These are phyloP conservation scores for Yponomeuta sedellus DNA, from an alignment of 2,888 invertebrate species.

Conservation along the genomic window DNA sequence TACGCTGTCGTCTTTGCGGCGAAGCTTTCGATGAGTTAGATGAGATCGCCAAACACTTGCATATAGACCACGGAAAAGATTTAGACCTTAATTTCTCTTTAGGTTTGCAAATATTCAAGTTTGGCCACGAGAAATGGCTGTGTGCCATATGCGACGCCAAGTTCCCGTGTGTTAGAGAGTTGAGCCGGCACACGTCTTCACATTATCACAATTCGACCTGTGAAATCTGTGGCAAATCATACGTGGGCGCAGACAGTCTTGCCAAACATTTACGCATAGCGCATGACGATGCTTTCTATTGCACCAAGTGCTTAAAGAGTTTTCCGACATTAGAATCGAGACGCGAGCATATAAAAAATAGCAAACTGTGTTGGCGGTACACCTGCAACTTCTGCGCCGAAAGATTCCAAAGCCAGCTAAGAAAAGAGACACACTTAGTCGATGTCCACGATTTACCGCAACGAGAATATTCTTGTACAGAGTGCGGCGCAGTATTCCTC, in stretches of 20 bases:
- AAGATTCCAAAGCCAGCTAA: slow-evolving; percentile 32
- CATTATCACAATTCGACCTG: slow-evolving; percentile 25
- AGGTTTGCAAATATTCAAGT: slow-evolving; percentile 18
- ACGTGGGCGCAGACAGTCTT: slow-evolving; percentile 7
- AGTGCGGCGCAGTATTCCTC: slow-evolving; percentile 14
- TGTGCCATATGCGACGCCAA: slow-evolving; percentile 17
- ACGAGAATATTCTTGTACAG: slow-evolving; percentile 7
- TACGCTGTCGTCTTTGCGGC: slow-evolving; percentile 43
- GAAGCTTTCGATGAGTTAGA: slow-evolving; percentile 31
- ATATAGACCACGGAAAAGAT: slow-evolving; percentile 27
- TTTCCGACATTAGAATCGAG: not conserved
- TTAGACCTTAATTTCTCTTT: not conserved
- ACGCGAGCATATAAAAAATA: slow-evolving; percentile 31
- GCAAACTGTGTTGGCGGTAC: slow-evolving; percentile 42
- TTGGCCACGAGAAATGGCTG: slow-evolving; percentile 5
- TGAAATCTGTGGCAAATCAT: slow-evolving; percentile 26
- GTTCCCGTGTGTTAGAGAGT: slow-evolving; percentile 20
- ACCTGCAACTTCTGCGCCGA: slow-evolving; percentile 43
- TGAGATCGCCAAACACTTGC: slow-evolving; percentile 37
- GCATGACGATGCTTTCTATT: not conserved
- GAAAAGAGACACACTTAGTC: slow-evolving; percentile 12
- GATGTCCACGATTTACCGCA: slow-evolving; percentile 10
- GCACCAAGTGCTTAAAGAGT: slow-evolving; percentile 3
- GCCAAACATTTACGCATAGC: not conserved
- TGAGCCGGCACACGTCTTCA: slow-evolving; percentile 23